Evolutionary conservation across 2,888 invertebrate species (phyloP).

Genomic region (Orthonychiurus folsomi): DNA sequence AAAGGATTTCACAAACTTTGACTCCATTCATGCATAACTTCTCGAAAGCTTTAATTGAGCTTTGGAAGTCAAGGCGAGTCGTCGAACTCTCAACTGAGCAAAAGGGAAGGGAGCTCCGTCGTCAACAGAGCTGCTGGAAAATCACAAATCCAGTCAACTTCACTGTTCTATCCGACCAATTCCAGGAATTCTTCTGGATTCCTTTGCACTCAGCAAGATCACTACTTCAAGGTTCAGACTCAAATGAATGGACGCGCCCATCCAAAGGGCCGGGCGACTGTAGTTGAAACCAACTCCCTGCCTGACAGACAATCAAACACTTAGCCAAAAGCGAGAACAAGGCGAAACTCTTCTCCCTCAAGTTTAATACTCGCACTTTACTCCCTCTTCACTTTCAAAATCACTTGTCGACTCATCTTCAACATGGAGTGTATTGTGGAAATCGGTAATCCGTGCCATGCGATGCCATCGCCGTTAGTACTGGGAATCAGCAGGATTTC

Average conservation of each 20-base stretch:
- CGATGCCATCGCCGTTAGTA: neutral
- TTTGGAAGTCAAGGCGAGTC: constrained; percentile 13
- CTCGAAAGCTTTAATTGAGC: constrained; percentile 23
- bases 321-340: too few relatives aligned
- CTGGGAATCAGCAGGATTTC: neutral
- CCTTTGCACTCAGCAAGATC: neutral
- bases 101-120: too few relatives aligned
- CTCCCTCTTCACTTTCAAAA: neutral
- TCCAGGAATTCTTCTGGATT: too few relatives aligned
- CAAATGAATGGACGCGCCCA: neutral
- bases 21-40: constrained; percentile 21
- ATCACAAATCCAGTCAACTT: too few relatives aligned
- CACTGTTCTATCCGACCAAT: neutral
- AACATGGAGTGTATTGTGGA: neutral
- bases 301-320: neutral
- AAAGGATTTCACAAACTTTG: constrained; percentile 25
- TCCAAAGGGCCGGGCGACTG: neutral
- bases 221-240: neutral
- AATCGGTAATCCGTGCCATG: neutral
- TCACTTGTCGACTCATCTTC: neutral
- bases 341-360: too few relatives aligned
- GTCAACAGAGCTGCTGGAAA: too few relatives aligned
- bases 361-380: neutral
- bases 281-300: neutral
- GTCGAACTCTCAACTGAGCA: neutral